Conservation (phyloP, 2,888 invertebrate genomes). For the Pterobdella sp. region DNA sequence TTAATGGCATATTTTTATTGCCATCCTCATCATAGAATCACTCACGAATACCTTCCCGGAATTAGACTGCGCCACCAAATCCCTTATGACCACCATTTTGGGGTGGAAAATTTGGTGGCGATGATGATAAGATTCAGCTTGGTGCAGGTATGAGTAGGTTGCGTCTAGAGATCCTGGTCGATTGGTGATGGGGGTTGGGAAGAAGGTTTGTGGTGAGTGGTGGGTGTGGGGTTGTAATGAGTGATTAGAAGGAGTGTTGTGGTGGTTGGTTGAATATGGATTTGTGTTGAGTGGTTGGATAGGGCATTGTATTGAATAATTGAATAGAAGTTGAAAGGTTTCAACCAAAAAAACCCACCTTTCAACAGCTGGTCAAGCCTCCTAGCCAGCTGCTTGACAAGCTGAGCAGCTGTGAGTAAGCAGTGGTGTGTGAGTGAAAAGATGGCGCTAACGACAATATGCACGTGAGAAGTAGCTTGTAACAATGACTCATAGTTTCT, state of each 20-base stretch:
- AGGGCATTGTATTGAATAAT: not conserved
- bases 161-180: constrained; percentile 5
- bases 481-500: not conserved
- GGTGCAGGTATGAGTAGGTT: not conserved
- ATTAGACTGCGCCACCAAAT: not conserved
- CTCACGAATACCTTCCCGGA: no score
- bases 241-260: not conserved
- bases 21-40: no score
- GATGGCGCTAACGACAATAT: not conserved
- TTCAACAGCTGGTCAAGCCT: not conserved
- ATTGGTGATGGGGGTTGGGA: no score
- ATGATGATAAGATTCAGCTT: not conserved
- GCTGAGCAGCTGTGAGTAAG: not conserved
- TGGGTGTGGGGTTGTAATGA: not conserved
- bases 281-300: not conserved
- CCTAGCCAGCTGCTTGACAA: not conserved
- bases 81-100: not conserved
- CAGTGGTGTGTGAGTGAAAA: not conserved
- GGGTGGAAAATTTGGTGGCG: not conserved
- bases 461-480: not conserved
- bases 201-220: no score
- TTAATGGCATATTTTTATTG: no score
- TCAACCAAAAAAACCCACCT: not conserved
- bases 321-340: not conserved
- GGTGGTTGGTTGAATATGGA: not conserved